Evolutionary conservation across 2,888 invertebrate genomes (phyloP).

Genomic region (Zaprionus lineosus): DNA sequence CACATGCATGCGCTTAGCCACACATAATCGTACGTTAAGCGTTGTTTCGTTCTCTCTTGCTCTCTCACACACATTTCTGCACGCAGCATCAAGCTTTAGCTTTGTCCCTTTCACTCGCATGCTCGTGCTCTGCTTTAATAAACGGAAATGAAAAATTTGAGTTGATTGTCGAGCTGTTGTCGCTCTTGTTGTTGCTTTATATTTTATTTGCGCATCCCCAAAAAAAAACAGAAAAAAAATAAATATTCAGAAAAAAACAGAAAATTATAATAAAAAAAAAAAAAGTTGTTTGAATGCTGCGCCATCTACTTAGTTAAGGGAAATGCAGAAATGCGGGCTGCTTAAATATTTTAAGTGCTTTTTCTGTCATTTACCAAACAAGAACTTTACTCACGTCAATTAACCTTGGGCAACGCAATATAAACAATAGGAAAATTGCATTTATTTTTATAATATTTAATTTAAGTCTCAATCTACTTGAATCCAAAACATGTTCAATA

Average conservation of each 20-base stretch:
- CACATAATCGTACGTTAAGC: slow-evolving; percentile 7
- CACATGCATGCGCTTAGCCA: not conserved
- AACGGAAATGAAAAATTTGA: slow-evolving; percentile 77
- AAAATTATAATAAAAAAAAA: slow-evolving; percentile 33
- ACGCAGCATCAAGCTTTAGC: slow-evolving; percentile 25
- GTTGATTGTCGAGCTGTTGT: slow-evolving; percentile 74
- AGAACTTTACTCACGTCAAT: slow-evolving; percentile 63
- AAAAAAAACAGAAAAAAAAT: slow-evolving; percentile 14
- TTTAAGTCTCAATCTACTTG: no score
- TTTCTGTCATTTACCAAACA: slow-evolving; percentile 20
- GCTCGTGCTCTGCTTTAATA: slow-evolving; percentile 57
- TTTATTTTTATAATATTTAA: no score
- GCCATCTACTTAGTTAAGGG: slow-evolving; percentile 34
- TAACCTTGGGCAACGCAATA: no score
- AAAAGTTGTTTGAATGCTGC: slow-evolving; percentile 17
- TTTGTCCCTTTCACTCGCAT: slow-evolving; percentile 8
- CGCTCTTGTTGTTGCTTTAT: slow-evolving; percentile 33
- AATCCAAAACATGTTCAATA: no score
- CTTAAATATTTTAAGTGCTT: slow-evolving; percentile 23
- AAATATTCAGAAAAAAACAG: not conserved
- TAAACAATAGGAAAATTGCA: not conserved
- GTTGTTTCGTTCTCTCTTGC: not conserved
- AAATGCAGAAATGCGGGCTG: slow-evolving; percentile 51
- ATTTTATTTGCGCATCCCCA: slow-evolving; percentile 28
- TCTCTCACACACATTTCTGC: slow-evolving; percentile 2